These are phyloP conservation scores for Drosophila serrata DNA, from an alignment of 1,140 invertebrate genomes.

Conservation along the genomic window DNA sequence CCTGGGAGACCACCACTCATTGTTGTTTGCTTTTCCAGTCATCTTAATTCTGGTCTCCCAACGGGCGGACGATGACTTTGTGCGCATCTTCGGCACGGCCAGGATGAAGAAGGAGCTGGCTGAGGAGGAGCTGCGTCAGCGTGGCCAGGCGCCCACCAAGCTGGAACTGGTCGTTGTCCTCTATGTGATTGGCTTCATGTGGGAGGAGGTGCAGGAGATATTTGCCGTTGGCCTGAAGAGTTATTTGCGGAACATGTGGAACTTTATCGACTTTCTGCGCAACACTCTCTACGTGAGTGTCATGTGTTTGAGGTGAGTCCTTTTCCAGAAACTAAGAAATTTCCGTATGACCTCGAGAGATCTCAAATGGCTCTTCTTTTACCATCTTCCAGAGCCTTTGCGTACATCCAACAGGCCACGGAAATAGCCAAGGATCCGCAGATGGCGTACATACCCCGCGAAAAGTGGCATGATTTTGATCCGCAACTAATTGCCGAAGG, in stretches of 20 bases:
- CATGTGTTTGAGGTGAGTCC: slow-evolving; percentile 88
- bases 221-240: slow-evolving; percentile 92
- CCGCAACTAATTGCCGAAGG: slow-evolving; percentile 97
- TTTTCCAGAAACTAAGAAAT: too few relatives aligned
- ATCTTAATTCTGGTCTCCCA: slow-evolving; percentile 94
- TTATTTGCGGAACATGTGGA: slow-evolving; percentile 97
- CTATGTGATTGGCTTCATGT: slow-evolving; percentile 95
- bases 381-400: slow-evolving; percentile 86
- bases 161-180: slow-evolving; percentile 92
- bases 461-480: slow-evolving; percentile 97
- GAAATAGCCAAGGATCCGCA: slow-evolving; percentile 89
- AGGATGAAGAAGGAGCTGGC: slow-evolving; percentile 87
- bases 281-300: slow-evolving; percentile 94
- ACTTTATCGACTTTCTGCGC: slow-evolving; percentile 97
- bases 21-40: slow-evolving; percentile 87
- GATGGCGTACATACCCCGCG: slow-evolving; percentile 91
- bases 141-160: slow-evolving; percentile 92
- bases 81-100: slow-evolving; percentile 90
- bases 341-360: background rate
- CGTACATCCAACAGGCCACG: slow-evolving; percentile 90
- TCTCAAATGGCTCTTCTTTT: background rate
- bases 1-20: slow-evolving; percentile 9
- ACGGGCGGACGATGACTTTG: slow-evolving; percentile 91
- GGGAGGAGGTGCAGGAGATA: slow-evolving; percentile 96
- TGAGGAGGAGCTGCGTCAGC: slow-evolving; percentile 88